Conservation (phyloP, 2,797 vertebrate species). For the Allobates femoralis region DNA sequence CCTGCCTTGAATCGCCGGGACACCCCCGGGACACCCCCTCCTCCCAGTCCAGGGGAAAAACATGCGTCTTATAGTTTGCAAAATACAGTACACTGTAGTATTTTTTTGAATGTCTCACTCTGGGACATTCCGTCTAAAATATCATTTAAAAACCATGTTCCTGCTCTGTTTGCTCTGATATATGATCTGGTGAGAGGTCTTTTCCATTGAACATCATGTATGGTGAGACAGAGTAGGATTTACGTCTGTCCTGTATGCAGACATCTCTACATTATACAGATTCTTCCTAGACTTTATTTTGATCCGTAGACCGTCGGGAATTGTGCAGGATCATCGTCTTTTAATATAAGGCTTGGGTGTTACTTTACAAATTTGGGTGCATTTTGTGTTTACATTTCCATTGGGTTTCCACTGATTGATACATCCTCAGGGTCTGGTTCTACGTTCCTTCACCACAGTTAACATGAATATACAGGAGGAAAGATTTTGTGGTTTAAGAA, state of each 20-base stretch:
- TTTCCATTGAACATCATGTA: background rate
- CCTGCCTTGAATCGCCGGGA: too few relatives aligned
- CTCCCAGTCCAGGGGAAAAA: too few relatives aligned
- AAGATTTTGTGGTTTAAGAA: constrained; percentile 47
- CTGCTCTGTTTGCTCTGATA: background rate
- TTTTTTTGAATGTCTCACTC: background rate
- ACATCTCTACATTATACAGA: background rate
- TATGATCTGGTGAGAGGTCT: background rate
- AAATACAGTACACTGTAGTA: too few relatives aligned
- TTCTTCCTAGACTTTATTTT: background rate
- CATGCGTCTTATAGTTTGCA: too few relatives aligned
- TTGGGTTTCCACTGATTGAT: constrained; percentile 48
- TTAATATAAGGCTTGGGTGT: background rate
- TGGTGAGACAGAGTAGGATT: background rate
- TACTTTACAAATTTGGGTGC: constrained; percentile 28
- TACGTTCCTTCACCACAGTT: constrained; percentile 9
- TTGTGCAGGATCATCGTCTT: constrained; percentile 42
- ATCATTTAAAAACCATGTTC: background rate
- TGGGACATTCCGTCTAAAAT: background rate
- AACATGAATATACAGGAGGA: constrained; percentile 47
- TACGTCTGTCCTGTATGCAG: background rate
- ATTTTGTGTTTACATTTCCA: constrained; percentile 33
- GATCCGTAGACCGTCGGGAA: background rate
- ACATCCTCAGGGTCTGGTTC: constrained; percentile 3
- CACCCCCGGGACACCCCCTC: too few relatives aligned